Percentiles rank a stretch among this genome's conserved stretches.
Conservation (phyloP, 2,797 vertebrate species). For the Anolis apletophallus region DNA sequence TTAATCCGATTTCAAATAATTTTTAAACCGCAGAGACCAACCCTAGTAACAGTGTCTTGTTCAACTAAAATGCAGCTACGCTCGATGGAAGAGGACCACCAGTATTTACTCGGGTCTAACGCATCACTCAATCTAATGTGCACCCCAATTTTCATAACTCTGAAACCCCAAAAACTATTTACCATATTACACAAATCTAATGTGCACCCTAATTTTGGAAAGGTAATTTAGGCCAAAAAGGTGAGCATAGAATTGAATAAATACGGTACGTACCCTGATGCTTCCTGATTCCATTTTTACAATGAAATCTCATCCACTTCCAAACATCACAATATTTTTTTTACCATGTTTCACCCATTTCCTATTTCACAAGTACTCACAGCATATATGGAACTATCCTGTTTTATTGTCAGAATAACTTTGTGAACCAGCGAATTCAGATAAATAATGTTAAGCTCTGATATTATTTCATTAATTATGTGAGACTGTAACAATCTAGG, state of each 20-base stretch:
- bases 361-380: not conserved
- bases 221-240: too few relatives aligned
- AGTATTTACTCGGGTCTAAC: too few relatives aligned
- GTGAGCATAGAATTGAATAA: too few relatives aligned
- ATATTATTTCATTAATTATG: not conserved
- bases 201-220: too few relatives aligned
- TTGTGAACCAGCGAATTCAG: not conserved
- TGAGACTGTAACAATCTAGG: not conserved
- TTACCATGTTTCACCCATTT: not conserved
- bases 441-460: not conserved
- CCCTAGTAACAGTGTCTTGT: not conserved
- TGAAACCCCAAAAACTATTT: too few relatives aligned
- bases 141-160: too few relatives aligned
- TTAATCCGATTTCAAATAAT: too few relatives aligned
- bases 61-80: not conserved
- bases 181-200: too few relatives aligned
- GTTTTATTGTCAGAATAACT: not conserved
- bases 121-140: too few relatives aligned
- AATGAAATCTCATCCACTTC: not conserved
- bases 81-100: not conserved
- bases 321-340: not conserved
- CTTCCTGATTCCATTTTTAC: not conserved
- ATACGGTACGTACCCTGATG: not conserved
- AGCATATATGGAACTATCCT: not conserved
- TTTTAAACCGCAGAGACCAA: too few relatives aligned